Conservation (phyloP, 2,888 invertebrate species). For the Liodrosophila aerea region DNA sequence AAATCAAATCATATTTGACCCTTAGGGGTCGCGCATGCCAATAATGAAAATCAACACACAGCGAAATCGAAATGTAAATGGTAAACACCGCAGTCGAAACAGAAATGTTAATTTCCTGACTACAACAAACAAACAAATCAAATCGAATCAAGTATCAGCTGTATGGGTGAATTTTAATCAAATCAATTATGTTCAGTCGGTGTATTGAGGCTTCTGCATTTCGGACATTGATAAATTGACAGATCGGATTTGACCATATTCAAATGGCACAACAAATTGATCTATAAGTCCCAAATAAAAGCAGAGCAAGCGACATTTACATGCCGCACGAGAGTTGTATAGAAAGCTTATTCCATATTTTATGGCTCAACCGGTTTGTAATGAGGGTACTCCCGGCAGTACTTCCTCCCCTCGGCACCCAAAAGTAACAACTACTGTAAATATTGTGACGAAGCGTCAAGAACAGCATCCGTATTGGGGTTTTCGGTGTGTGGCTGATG, state of each 20-base stretch:
- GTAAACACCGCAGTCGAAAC: too few species aligned
- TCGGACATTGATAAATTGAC: conserved; percentile 70
- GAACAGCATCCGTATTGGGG: conserved; percentile 64
- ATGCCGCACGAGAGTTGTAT: conserved; percentile 15
- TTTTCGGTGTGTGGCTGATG: conserved; percentile 17
- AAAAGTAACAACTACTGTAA: conserved; percentile 29
- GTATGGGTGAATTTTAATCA: conserved; percentile 64
- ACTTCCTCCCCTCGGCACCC: background rate
- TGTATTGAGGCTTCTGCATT: conserved; percentile 46
- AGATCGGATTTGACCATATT: conserved; percentile 46
- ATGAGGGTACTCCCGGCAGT: background rate
- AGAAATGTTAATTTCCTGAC: conserved; percentile 65
- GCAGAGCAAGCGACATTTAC: conserved; percentile 32
- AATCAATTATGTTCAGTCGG: conserved; percentile 74
- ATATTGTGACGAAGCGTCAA: conserved; percentile 40
- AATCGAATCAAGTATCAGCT: conserved; percentile 47
- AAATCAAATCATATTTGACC: conserved; percentile 76
- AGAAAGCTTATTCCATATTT: conserved; percentile 62
- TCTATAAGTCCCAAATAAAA: conserved; percentile 44
- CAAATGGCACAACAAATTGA: conserved; percentile 53
- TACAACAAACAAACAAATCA: conserved; percentile 30
- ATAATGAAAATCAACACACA: conserved; percentile 48
- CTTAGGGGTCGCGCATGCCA: conserved; percentile 71
- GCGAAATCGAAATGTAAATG: too few species aligned
- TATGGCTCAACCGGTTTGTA: conserved; percentile 54